Evolutionary conservation across 2,888 invertebrate genomes (phyloP).

Genomic region (Argyresthia albistria): DNA sequence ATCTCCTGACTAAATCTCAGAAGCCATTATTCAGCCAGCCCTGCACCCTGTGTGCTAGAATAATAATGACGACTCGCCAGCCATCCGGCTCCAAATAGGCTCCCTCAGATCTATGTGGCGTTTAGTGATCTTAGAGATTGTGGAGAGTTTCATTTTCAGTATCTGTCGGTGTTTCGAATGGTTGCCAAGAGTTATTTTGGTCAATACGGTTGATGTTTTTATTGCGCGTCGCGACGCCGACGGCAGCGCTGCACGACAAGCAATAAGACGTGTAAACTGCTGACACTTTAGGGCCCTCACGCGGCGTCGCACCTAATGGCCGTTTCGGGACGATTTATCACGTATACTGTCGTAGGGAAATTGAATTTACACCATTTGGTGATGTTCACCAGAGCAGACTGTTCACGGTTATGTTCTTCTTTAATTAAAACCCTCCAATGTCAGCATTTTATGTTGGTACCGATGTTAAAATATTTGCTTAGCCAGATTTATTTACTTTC

Average conservation of each 20-base stretch:
- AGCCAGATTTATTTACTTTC: too few relatives aligned
- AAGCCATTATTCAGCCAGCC: too few relatives aligned
- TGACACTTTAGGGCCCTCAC: constrained; percentile 49
- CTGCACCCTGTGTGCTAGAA: too few relatives aligned
- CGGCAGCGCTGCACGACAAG: constrained; percentile 46
- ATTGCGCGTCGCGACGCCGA: constrained; percentile 58
- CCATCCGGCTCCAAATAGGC: not conserved
- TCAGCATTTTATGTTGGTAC: not conserved
- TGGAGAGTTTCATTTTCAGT: constrained; percentile 46
- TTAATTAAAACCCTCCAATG: constrained; percentile 32
- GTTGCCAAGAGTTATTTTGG: constrained; percentile 71
- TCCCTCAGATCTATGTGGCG: not conserved
- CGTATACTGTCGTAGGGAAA: constrained; percentile 56
- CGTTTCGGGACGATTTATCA: constrained; percentile 63
- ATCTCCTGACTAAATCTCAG: too few relatives aligned
- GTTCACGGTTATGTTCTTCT: constrained; percentile 31
- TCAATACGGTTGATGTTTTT: constrained; percentile 69
- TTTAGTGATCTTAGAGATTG: constrained; percentile 3
- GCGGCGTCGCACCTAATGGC: constrained; percentile 56
- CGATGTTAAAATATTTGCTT: not conserved
- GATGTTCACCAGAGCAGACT: constrained; percentile 20
- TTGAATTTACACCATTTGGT: constrained; percentile 52
- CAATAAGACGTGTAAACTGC: constrained; percentile 60
- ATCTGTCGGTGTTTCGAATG: constrained; percentile 49
- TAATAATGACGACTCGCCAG: not conserved